These are phyloP conservation scores for Cremastobaeus sp. DNA, from an alignment of 2,888 invertebrate genomes.

Conservation along the genomic window DNA sequence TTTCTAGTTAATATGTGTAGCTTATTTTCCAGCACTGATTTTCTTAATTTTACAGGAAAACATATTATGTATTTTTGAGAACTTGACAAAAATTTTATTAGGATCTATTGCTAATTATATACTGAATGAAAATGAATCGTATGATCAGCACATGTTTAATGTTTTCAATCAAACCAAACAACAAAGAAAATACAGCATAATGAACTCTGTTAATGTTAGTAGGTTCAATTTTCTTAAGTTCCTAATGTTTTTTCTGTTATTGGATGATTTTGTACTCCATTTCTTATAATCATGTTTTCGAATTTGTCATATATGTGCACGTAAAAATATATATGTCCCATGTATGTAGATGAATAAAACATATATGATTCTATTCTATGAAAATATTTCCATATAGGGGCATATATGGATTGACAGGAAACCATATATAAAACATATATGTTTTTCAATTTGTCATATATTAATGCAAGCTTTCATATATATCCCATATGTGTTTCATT, in stretches of 20 bases:
- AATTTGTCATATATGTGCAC: not conserved
- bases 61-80: constrained; percentile 84
- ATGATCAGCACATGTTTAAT: constrained; percentile 89
- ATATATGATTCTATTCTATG: too few species aligned
- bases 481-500: too few species aligned
- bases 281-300: too few species aligned
- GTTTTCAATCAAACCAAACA: constrained; percentile 85
- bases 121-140: constrained; percentile 85
- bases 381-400: too few species aligned
- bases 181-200: constrained; percentile 83
- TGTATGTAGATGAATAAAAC: too few species aligned
- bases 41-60: constrained; percentile 80
- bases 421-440: too few species aligned
- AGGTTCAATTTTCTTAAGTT: not conserved
- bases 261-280: too few species aligned
- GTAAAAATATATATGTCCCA: too few species aligned
- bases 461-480: too few species aligned
- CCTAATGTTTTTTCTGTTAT: too few species aligned
- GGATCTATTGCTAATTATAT: constrained; percentile 85
- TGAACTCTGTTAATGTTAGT: constrained; percentile 84
- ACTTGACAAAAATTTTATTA: constrained; percentile 83
- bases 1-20: not conserved
- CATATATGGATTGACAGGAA: too few species aligned
- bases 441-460: too few species aligned
- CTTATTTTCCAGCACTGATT: not conserved